These are phyloP conservation scores for Orius insidiosus DNA, from an alignment of 1,140 invertebrate species.

Conservation along the genomic window DNA sequence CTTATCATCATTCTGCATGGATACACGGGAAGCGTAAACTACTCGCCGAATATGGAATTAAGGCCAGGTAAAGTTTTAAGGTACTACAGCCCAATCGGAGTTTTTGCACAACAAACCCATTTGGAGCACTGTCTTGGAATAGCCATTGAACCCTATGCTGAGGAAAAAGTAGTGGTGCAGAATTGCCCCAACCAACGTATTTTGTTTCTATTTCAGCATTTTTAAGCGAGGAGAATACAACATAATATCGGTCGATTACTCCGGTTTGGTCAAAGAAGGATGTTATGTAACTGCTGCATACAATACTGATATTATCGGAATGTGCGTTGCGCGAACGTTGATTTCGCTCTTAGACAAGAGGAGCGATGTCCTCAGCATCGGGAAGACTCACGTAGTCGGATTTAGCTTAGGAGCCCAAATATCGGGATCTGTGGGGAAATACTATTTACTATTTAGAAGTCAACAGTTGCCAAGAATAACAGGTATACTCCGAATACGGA, in stretches of 20 bases:
- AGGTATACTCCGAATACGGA: background rate
- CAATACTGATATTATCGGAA: conserved; percentile 35
- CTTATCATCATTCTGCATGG: conserved; percentile 35
- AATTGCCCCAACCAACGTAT: background rate
- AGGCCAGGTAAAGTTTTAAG: conserved; percentile 29
- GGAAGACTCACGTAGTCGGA: conserved; percentile 47
- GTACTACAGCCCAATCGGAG: too few relatives aligned
- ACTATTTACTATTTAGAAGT: too few relatives aligned
- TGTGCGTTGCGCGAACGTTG: conserved; percentile 27
- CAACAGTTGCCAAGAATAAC: too few relatives aligned
- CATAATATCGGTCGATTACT: conserved; percentile 42
- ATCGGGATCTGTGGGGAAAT: conserved; percentile 37
- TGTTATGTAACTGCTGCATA: conserved; percentile 37
- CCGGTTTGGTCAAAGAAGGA: conserved; percentile 34
- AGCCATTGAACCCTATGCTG: background rate
- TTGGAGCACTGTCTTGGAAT: background rate
- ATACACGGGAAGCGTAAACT: conserved; percentile 37
- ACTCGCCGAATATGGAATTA: conserved; percentile 35
- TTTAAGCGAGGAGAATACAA: conserved; percentile 34
- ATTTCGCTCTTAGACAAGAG: conserved; percentile 25
- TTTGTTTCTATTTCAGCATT: conserved; percentile 27
- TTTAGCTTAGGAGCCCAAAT: conserved; percentile 61
- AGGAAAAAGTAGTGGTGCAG: background rate
- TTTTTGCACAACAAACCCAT: too few relatives aligned
- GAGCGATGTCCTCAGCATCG: conserved; percentile 20